Evolutionary conservation across 1,140 invertebrate genomes (phyloP).

Genomic region (Mactra quadrangularis): DNA sequence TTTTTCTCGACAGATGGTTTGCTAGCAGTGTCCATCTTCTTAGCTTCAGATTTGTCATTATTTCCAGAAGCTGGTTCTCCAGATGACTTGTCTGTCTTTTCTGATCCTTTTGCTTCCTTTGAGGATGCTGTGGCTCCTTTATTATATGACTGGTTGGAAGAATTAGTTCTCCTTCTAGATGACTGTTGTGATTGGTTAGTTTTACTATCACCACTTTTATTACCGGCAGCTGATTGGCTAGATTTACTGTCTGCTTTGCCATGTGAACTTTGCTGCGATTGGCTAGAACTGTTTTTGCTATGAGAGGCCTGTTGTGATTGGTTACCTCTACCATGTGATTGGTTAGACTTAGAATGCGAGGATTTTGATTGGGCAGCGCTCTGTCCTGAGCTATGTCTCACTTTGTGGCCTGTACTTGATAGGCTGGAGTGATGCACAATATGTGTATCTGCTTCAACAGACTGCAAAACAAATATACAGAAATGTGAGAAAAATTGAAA

Average conservation of each 20-base stretch:
- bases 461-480: conserved; percentile 43
- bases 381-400: conserved; percentile 53
- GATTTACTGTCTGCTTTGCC: conserved; percentile 55
- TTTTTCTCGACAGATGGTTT: conserved; percentile 17
- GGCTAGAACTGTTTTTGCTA: conserved; percentile 49
- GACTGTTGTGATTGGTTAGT: conserved; percentile 48
- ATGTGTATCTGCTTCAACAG: conserved; percentile 58
- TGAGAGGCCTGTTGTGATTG: conserved; percentile 55
- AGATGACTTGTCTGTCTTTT: conserved; percentile 16
- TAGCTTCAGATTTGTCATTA: conserved; percentile 14
- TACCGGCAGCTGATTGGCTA: conserved; percentile 55
- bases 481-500: neutral
- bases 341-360: conserved; percentile 35
- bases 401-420: conserved; percentile 56
- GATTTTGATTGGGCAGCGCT: conserved; percentile 52
- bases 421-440: conserved; percentile 56
- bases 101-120: conserved; percentile 21
- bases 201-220: conserved; percentile 46
- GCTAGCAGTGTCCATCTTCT: neutral
- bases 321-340: conserved; percentile 58
- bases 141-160: conserved; percentile 5
- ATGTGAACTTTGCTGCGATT: conserved; percentile 53
- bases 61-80: conserved; percentile 11
- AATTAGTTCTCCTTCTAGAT: conserved; percentile 21
- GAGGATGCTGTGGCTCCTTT: conserved; percentile 5